Conservation (phyloP, 2,888 invertebrate genomes). For the Dorcus hopei region DNA sequence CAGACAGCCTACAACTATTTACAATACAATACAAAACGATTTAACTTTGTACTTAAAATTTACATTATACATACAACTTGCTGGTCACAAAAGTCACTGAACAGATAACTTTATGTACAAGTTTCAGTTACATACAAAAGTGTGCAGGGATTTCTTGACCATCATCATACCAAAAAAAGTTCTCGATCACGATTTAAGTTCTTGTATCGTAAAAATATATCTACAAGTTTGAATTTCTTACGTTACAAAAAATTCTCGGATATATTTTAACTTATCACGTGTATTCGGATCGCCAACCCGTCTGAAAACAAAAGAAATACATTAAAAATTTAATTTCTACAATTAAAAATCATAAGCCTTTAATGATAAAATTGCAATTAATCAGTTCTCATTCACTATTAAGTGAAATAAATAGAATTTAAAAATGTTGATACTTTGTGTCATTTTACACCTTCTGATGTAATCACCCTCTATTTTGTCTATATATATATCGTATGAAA, state of each 20-base stretch:
- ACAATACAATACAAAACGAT: constrained; percentile 46
- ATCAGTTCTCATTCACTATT: too few relatives aligned
- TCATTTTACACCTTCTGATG: too few relatives aligned
- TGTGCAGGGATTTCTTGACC: constrained; percentile 3
- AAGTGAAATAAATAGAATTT: too few relatives aligned
- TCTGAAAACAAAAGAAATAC: constrained; percentile 61
- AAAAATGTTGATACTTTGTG: too few relatives aligned
- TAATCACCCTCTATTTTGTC: too few relatives aligned
- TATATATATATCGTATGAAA: too few relatives aligned
- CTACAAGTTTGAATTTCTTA: constrained; percentile 27
- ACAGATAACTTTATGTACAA: constrained; percentile 18
- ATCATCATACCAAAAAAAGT: neutral
- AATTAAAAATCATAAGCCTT: too few relatives aligned
- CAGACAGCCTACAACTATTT: constrained; percentile 46
- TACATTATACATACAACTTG: constrained; percentile 33
- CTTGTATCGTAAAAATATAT: constrained; percentile 26
- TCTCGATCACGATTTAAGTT: constrained; percentile 5
- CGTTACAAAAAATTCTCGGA: constrained; percentile 3
- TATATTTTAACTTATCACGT: constrained; percentile 70
- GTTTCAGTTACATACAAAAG: constrained; percentile 1
- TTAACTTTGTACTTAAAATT: constrained; percentile 48
- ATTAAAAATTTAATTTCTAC: constrained; percentile 1
- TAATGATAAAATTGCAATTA: too few relatives aligned
- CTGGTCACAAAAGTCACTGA: constrained; percentile 36
- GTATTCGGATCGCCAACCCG: constrained; percentile 89